phyloP scores from a whole-genome alignment of 2,113 vertebrate species.

The Phocoena phocoena region DNA sequence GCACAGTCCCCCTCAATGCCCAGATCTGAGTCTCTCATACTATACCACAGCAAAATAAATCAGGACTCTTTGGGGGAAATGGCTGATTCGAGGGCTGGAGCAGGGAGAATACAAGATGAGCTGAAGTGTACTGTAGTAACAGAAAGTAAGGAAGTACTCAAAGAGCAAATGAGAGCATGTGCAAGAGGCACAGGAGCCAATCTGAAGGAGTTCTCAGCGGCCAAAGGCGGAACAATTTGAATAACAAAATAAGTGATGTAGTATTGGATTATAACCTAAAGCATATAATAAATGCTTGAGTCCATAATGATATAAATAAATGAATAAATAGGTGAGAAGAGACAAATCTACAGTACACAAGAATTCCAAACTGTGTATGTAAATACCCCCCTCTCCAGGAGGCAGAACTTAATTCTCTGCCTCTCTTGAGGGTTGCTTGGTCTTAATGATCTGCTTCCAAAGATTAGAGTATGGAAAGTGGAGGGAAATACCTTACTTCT shows the following conservation, averaged over 20 bases:
- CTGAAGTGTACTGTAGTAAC: not conserved
- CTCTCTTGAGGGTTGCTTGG: not conserved
- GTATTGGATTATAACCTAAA: conserved; percentile 8
- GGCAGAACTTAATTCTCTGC: not conserved
- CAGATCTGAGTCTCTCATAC: not conserved
- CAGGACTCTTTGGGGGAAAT: not conserved
- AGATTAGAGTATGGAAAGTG: not conserved
- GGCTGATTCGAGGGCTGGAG: not conserved
- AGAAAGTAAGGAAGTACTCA: not conserved
- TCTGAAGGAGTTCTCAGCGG: not conserved
- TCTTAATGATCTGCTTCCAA: not conserved
- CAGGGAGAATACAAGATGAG: not conserved
- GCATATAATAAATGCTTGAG: not conserved
- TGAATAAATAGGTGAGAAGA: not conserved
- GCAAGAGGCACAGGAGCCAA: not conserved
- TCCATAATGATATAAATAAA: not conserved
- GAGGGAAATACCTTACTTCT: not conserved
- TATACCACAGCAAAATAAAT: not conserved
- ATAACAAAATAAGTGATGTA: not conserved
- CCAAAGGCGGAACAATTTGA: not conserved
- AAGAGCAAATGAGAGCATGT: not conserved
- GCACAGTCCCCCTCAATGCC: not conserved
- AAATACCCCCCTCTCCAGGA: not conserved
- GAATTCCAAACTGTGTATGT: not conserved
- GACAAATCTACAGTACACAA: not conserved